phyloP scores from a whole-genome alignment of 2,113 vertebrate genomes.

The Salminus brasiliensis region DNA sequence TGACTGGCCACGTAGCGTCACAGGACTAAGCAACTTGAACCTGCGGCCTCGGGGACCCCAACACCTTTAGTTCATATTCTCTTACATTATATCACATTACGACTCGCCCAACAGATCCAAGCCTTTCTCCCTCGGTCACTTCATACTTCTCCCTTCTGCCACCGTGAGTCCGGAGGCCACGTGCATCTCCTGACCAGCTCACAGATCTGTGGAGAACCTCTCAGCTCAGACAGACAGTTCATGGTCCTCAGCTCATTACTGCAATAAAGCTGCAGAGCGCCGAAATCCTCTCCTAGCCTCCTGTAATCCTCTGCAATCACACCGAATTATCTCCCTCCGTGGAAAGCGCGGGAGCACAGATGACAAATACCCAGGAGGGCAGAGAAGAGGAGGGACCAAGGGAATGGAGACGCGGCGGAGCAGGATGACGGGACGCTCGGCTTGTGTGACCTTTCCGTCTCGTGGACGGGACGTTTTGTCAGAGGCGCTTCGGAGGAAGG shows the following conservation, averaged over 20 bases:
- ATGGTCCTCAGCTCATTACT: slow-evolving; percentile 44
- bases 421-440: neutral
- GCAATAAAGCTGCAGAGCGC: slow-evolving; percentile 42
- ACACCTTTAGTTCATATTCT: slow-evolving; percentile 23
- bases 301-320: slow-evolving; percentile 48
- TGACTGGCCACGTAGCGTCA: no score
- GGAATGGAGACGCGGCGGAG: slow-evolving; percentile 3
- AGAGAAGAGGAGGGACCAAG: slow-evolving; percentile 13
- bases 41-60: neutral
- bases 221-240: slow-evolving; percentile 42
- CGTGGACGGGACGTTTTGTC: neutral
- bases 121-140: slow-evolving; percentile 30
- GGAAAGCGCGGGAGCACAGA: slow-evolving; percentile 27
- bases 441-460: slow-evolving; percentile 35
- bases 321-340: slow-evolving; percentile 36
- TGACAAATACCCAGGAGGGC: slow-evolving; percentile 41
- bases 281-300: slow-evolving; percentile 48
- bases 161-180: slow-evolving; percentile 26
- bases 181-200: slow-evolving; percentile 21
- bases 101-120: slow-evolving; percentile 2
- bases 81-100: slow-evolving; percentile 37
- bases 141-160: slow-evolving; percentile 12
- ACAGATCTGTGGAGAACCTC: neutral
- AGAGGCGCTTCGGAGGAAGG: slow-evolving; percentile 19
- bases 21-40: neutral